These are phyloP conservation scores for Montifringilla adamsi DNA, from an alignment of 2,113 vertebrate genomes.

Conservation along the genomic window DNA sequence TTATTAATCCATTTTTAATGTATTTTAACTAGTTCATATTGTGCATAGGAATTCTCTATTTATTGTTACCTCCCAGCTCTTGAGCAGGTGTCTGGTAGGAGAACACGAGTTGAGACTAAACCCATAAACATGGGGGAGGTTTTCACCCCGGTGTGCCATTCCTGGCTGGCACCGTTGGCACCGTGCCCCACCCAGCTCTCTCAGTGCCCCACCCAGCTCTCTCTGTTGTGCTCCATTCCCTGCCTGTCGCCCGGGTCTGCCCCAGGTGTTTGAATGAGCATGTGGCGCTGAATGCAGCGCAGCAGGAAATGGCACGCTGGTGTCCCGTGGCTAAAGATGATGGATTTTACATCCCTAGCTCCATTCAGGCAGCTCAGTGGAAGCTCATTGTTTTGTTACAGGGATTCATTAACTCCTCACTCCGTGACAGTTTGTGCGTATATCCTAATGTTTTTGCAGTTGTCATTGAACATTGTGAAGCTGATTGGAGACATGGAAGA, in stretches of 20 bases:
- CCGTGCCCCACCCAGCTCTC: not conserved
- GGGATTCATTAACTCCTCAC: conserved; percentile 60
- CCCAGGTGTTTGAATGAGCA: not conserved
- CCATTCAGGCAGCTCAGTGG: not conserved
- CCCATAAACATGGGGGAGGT: too few relatives aligned
- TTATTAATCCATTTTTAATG: not conserved
- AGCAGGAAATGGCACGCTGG: conserved; percentile 35
- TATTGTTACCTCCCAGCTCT: not conserved
- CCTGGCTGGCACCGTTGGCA: not conserved
- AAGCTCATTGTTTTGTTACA: conserved; percentile 12
- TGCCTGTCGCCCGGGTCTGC: not conserved
- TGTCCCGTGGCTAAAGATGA: conserved; percentile 62
- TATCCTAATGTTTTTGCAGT: not conserved
- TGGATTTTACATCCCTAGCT: conserved; percentile 52
- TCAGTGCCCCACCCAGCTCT: not conserved
- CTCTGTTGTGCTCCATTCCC: not conserved
- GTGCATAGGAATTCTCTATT: not conserved
- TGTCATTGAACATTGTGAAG: conserved; percentile 34
- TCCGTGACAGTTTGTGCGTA: not conserved
- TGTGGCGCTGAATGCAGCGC: not conserved
- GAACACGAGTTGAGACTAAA: too few relatives aligned
- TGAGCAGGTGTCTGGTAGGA: not conserved
- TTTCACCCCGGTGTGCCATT: not conserved
- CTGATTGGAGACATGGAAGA: conserved; percentile 7
- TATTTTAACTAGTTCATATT: not conserved